phyloP scores from a whole-genome alignment of 2,797 vertebrate species.

The Mormyrus proboscirostris region DNA sequence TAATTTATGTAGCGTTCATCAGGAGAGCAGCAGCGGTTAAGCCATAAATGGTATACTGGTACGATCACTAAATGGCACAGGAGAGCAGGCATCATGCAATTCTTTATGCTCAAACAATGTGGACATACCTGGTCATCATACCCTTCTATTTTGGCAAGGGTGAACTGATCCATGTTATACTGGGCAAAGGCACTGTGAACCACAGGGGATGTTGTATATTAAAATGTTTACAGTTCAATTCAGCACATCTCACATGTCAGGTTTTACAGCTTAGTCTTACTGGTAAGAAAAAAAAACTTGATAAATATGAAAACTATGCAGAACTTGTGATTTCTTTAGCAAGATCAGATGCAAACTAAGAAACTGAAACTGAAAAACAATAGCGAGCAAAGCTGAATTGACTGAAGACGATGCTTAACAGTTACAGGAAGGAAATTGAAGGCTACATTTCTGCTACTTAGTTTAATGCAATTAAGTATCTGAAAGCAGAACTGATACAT shows the following conservation, averaged over 20 bases:
- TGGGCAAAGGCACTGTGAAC: conserved; percentile 82
- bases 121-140: conserved; percentile 77
- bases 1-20: not conserved
- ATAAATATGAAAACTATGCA: not conserved
- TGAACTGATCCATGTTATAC: conserved; percentile 98
- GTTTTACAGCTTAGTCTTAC: not conserved
- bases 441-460: not conserved
- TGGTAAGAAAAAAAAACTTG: not conserved
- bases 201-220: conserved; percentile 24
- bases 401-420: not conserved
- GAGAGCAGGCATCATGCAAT: not conserved
- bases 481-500: not conserved
- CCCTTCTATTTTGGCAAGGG: conserved; percentile 79
- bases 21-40: not conserved
- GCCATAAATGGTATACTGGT: not conserved
- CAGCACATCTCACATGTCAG: not conserved
- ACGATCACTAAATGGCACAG: not conserved
- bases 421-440: not conserved
- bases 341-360: not conserved
- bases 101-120: not conserved
- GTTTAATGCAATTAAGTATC: not conserved
- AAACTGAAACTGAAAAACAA: not conserved
- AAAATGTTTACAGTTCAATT: not conserved
- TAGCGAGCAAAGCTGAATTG: not conserved
- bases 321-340: not conserved